Evolutionary conservation across 2,888 invertebrate species (phyloP).

Genomic region (Drosophila imparisetae): DNA sequence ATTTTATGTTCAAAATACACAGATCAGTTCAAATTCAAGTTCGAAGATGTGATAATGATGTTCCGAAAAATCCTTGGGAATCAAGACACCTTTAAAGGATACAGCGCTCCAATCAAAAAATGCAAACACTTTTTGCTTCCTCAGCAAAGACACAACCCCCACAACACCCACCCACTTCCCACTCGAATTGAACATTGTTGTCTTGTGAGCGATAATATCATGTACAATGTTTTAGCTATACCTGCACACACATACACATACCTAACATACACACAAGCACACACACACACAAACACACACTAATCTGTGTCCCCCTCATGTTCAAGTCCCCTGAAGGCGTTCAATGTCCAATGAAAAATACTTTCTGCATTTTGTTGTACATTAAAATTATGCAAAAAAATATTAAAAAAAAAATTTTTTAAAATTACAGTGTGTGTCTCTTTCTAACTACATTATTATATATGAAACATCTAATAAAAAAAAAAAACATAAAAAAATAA

Average conservation of each 20-base stretch:
- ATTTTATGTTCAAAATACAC: conserved; percentile 16
- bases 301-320: conserved; percentile 44
- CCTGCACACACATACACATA: conserved; percentile 32
- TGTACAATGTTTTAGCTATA: conserved; percentile 69
- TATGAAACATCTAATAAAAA: conserved; percentile 20
- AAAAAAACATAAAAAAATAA: conserved; percentile 37
- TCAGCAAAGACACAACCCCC: neutral
- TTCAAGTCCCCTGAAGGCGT: conserved; percentile 61
- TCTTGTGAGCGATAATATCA: conserved; percentile 67
- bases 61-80: neutral
- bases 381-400: conserved; percentile 31
- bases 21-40: conserved; percentile 34
- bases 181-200: conserved; percentile 41
- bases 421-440: conserved; percentile 30
- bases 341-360: conserved; percentile 56
- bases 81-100: conserved; percentile 3
- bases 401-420: conserved; percentile 31
- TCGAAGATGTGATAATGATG: neutral
- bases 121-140: neutral
- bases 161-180: neutral
- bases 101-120: conserved; percentile 4
- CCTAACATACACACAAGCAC: conserved; percentile 14
- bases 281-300: conserved; percentile 24
- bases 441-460: conserved; percentile 20
- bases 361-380: conserved; percentile 46